These are phyloP conservation scores for Tadarida brasiliensis DNA, from an alignment of 2,797 vertebrate genomes.

Conservation along the genomic window DNA sequence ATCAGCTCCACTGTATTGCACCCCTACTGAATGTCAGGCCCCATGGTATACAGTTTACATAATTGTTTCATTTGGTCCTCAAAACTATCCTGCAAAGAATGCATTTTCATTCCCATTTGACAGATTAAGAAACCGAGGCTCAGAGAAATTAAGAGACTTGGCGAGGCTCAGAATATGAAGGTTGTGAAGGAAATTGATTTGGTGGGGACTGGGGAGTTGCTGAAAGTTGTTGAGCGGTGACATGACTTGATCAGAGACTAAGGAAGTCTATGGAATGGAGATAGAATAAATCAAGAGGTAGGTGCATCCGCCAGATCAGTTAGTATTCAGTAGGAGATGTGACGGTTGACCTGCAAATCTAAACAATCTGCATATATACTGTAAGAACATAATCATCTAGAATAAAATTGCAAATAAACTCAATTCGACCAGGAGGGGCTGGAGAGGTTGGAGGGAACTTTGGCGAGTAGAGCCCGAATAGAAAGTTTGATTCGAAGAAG, in stretches of 20 bases:
- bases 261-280: background rate
- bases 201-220: background rate
- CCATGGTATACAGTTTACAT: background rate
- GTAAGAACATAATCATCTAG: background rate
- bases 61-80: background rate
- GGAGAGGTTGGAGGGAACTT: background rate
- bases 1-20: background rate
- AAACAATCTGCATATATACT: background rate
- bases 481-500: background rate
- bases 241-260: background rate
- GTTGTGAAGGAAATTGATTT: background rate
- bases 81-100: background rate
- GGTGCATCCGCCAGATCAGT: too few species aligned
- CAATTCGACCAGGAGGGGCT: background rate
- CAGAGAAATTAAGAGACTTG: background rate
- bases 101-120: background rate
- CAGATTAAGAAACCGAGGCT: background rate
- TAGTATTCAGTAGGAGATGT: background rate
- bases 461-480: background rate
- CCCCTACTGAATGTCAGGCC: background rate
- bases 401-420: background rate
- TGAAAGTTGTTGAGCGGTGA: background rate
- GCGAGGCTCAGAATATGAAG: background rate
- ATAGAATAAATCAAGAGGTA: background rate
- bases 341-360: background rate